These are phyloP conservation scores for Sebastes minor DNA, from an alignment of 2,797 vertebrate species.

Conservation along the genomic window DNA sequence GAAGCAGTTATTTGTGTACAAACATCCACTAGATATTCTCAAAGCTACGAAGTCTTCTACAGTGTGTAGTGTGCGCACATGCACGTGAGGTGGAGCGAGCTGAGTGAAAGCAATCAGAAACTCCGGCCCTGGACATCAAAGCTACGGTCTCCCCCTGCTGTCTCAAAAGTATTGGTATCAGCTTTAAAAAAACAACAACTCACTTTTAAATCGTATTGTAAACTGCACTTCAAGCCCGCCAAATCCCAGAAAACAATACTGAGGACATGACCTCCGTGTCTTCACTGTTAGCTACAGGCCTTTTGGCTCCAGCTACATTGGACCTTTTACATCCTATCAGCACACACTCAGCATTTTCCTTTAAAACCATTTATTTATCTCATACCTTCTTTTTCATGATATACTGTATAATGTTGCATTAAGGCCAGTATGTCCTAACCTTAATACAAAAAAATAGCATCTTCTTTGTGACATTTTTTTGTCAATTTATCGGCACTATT, in stretches of 20 bases:
- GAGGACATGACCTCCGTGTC: not conserved
- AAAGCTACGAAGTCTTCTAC: no score
- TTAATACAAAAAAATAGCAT: not conserved
- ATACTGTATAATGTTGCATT: not conserved
- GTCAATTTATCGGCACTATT: not conserved
- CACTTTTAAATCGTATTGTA: not conserved
- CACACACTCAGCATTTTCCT: not conserved
- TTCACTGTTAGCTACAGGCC: not conserved
- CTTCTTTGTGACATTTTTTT: not conserved
- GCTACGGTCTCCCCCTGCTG: no score
- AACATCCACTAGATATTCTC: no score
- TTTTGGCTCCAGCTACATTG: not conserved
- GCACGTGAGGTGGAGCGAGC: no score
- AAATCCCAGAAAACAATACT: not conserved
- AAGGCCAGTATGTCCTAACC: not conserved
- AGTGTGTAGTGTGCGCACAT: no score
- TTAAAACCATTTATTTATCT: not conserved
- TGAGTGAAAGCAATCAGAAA: no score
- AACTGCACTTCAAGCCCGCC: not conserved
- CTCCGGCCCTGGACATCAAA: no score
- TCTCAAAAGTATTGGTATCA: no score
- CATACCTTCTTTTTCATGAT: not conserved
- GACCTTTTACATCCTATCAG: not conserved
- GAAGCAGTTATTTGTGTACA: no score
- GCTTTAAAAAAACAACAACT: not conserved